These are phyloP conservation scores for Cepaea nemoralis DNA, from an alignment of 1,140 invertebrate species.

Conservation along the genomic window DNA sequence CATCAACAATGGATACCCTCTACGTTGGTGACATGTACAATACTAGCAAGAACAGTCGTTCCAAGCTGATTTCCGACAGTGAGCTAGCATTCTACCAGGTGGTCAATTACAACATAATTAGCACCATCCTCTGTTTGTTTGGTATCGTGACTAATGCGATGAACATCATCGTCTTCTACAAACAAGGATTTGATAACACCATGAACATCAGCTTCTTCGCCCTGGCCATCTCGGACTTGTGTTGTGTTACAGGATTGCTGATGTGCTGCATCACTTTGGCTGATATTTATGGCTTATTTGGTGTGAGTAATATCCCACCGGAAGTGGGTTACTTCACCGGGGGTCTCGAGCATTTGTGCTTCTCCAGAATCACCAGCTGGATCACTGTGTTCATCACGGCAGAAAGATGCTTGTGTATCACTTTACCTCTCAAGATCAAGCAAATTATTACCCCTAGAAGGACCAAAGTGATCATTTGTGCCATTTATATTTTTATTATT, in stretches of 20 bases:
- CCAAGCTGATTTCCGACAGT: too few species aligned
- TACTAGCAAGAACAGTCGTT: too few species aligned
- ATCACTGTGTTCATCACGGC: not conserved
- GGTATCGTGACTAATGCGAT: not conserved
- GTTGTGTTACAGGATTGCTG: not conserved
- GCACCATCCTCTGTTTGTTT: too few species aligned
- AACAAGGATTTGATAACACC: not conserved
- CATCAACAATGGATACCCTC: too few species aligned
- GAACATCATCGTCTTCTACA: slow-evolving; percentile 7
- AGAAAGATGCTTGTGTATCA: slow-evolving; percentile 5
- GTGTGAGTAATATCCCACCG: not conserved
- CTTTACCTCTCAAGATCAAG: not conserved
- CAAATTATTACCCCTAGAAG: not conserved
- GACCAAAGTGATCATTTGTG: not conserved
- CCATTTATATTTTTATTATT: not conserved
- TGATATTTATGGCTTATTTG: not conserved
- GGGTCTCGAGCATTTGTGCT: not conserved
- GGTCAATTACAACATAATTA: too few species aligned
- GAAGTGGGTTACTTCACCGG: not conserved
- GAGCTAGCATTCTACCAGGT: too few species aligned
- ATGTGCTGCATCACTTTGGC: slow-evolving; percentile 1
- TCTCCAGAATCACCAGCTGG: not conserved
- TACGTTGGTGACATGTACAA: too few species aligned
- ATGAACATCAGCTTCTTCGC: not conserved
- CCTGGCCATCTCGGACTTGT: slow-evolving; percentile 14